Evolutionary conservation across 2,113 vertebrate species (phyloP).

Genomic region (Leptobrachium leishanense): DNA sequence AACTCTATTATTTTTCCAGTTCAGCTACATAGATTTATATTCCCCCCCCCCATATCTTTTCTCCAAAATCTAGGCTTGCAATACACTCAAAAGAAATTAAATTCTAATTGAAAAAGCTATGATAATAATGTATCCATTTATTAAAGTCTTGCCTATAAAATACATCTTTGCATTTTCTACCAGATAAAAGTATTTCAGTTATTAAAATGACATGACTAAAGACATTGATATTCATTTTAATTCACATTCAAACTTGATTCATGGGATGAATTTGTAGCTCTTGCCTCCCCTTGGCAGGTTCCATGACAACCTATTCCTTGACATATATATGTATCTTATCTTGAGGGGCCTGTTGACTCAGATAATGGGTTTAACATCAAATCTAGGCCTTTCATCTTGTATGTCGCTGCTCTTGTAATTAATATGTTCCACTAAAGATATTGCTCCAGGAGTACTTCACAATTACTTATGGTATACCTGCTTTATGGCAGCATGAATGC

Average conservation of each 20-base stretch:
- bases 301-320: slow-evolving; percentile 26
- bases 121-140: too few species aligned
- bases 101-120: too few species aligned
- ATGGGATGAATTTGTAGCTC: neutral
- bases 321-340: slow-evolving; percentile 17
- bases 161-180: neutral
- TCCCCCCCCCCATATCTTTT: too few species aligned
- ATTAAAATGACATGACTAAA: neutral
- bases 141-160: neutral
- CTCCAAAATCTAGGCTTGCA: too few species aligned
- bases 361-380: slow-evolving; percentile 36
- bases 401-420: slow-evolving; percentile 15
- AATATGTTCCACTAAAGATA: slow-evolving; percentile 7
- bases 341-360: slow-evolving; percentile 40
- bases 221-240: neutral
- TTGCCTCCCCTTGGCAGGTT: neutral
- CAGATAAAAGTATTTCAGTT: neutral
- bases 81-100: too few species aligned
- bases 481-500: neutral
- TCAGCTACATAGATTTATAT: too few species aligned
- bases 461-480: neutral
- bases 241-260: slow-evolving; percentile 5
- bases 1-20: too few species aligned
- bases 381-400: slow-evolving; percentile 27
- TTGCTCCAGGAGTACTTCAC: neutral